These are phyloP conservation scores for Drosophila mettleri DNA, from an alignment of 2,888 invertebrate genomes.

Conservation along the genomic window DNA sequence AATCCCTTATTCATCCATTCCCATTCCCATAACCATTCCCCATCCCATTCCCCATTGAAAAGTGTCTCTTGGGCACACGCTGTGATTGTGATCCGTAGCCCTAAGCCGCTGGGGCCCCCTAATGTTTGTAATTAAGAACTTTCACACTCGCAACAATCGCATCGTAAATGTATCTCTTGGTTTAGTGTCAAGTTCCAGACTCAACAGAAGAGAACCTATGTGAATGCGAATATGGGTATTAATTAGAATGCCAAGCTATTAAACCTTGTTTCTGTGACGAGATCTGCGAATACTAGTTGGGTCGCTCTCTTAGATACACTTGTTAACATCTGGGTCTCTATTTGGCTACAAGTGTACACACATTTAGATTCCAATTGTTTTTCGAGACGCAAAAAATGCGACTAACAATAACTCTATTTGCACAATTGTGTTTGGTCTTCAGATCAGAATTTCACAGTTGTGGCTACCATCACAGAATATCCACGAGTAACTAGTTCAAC, in stretches of 20 bases:
- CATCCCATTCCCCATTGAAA: slow-evolving; percentile 62
- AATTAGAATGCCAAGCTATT: slow-evolving; percentile 61
- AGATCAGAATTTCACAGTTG: slow-evolving; percentile 25
- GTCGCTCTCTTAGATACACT: slow-evolving; percentile 5
- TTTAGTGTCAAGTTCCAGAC: slow-evolving; percentile 74
- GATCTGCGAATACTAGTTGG: slow-evolving; percentile 31
- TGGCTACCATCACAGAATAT: slow-evolving; percentile 15
- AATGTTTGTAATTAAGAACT: slow-evolving; percentile 84
- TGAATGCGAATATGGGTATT: slow-evolving; percentile 46
- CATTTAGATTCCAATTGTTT: slow-evolving; percentile 34
- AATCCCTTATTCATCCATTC: slow-evolving; percentile 36
- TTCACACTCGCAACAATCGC: slow-evolving; percentile 85
- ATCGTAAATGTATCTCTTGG: slow-evolving; percentile 75
- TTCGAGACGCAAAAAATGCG: slow-evolving; percentile 38
- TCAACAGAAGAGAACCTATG: slow-evolving; percentile 15
- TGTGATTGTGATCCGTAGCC: slow-evolving; percentile 72
- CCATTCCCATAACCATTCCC: slow-evolving; percentile 23
- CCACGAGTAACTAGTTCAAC: slow-evolving; percentile 26
- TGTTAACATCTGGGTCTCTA: slow-evolving; percentile 34
- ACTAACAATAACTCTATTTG: slow-evolving; percentile 54
- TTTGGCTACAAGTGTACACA: slow-evolving; percentile 34
- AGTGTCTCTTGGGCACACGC: slow-evolving; percentile 78
- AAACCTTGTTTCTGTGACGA: neutral
- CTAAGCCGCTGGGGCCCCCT: slow-evolving; percentile 80
- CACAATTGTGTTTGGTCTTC: slow-evolving; percentile 64